A percentile compares a stretch with the other conserved stretches of the same genome.
Evolutionary conservation across 2,113 vertebrate genomes (phyloP).

Genomic region (Psilopogon haemacephalus): DNA sequence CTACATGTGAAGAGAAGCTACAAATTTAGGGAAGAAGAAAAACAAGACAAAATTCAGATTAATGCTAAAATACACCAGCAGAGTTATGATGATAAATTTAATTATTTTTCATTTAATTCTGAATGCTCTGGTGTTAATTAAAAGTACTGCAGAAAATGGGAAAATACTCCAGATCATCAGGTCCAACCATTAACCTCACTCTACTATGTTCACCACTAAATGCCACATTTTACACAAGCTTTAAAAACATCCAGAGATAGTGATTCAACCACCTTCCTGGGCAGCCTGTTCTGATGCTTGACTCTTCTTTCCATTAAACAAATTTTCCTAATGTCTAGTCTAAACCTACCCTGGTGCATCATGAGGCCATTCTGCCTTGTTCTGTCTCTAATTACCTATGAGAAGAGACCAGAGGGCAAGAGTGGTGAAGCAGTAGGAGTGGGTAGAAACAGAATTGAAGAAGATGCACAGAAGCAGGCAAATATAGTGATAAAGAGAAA

Average conservation of each 20-base stretch:
- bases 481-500: background rate
- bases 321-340: too few species aligned
- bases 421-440: rapidly evolving
- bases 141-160: background rate
- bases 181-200: too few species aligned
- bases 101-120: background rate
- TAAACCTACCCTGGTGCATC: too few species aligned
- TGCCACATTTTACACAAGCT: too few species aligned
- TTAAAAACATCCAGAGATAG: too few species aligned
- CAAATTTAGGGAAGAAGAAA: background rate
- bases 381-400: too few species aligned
- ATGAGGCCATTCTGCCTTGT: too few species aligned
- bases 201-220: background rate
- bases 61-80: background rate
- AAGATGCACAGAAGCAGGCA: background rate
- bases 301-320: too few species aligned
- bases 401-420: background rate
- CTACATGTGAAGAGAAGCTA: background rate
- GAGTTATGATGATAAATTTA: background rate
- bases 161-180: too few species aligned
- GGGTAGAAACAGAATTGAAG: rapidly evolving
- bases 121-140: background rate
- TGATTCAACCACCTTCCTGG: too few species aligned
- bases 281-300: too few species aligned
- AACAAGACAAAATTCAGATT: background rate